Evolutionary conservation across 1,140 invertebrate genomes (phyloP).

Genomic region (Homalodisca vitripennis): DNA sequence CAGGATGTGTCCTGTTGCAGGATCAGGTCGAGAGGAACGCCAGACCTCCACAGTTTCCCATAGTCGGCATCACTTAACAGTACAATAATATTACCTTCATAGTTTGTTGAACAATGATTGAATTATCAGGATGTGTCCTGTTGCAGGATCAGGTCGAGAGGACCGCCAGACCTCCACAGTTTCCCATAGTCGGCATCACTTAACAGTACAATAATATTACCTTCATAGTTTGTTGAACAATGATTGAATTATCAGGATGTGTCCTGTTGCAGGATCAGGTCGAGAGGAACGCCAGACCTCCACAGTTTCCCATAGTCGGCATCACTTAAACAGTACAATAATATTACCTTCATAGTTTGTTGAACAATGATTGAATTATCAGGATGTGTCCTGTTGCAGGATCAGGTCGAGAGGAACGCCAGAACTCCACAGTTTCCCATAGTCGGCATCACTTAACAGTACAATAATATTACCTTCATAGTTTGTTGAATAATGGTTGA

Average conservation of each 20-base stretch:
- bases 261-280: too few species aligned
- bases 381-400: too few species aligned
- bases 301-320: too few species aligned
- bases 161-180: background rate
- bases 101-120: conserved; percentile 8
- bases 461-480: conserved; percentile 18
- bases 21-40: background rate
- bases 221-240: conserved; percentile 11
- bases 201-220: conserved; percentile 16
- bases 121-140: too few species aligned
- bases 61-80: conserved; percentile 11
- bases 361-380: too few species aligned
- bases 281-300: too few species aligned
- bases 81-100: conserved; percentile 18
- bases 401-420: background rate
- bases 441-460: conserved; percentile 11
- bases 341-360: too few species aligned
- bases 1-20: too few species aligned
- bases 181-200: background rate
- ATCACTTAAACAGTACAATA: too few species aligned
- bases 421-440: background rate
- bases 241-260: conserved; percentile 14
- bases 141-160: background rate
- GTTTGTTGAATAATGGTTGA: conserved; percentile 8
- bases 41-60: background rate